Percentiles rank a stretch among this genome's conserved stretches.
Evolutionary conservation across 2,888 invertebrate genomes (phyloP).

Genomic region (Smittia aterrima): DNA sequence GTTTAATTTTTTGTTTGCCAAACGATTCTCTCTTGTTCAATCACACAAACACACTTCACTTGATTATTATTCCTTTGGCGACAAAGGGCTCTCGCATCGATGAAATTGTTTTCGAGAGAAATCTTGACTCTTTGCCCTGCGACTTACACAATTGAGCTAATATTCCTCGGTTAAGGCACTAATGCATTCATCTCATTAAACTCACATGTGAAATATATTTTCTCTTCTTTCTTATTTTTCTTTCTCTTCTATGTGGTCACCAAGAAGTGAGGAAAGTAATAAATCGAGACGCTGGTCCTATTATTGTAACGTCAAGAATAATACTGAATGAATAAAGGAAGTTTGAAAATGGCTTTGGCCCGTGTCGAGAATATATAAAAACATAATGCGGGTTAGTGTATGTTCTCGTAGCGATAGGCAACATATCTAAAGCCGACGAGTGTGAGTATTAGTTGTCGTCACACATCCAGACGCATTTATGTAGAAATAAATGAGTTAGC

Average conservation of each 20-base stretch:
- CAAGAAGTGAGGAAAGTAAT: neutral
- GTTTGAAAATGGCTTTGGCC: constrained; percentile 6
- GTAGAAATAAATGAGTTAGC: constrained; percentile 6
- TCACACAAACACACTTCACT: neutral
- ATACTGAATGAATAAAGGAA: constrained; percentile 27
- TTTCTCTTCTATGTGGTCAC: neutral
- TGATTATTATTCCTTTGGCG: neutral
- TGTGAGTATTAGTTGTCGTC: neutral
- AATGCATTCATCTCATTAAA: neutral
- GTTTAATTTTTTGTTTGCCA: neutral
- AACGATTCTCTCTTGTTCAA: neutral
- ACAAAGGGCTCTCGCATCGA: neutral
- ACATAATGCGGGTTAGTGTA: neutral
- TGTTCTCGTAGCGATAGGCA: neutral
- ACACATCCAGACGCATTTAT: constrained; percentile 9
- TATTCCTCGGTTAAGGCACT: constrained; percentile 8
- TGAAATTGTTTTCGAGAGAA: neutral
- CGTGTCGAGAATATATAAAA: neutral
- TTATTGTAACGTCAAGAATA: constrained; percentile 23
- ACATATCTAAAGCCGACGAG: neutral
- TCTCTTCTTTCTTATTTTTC: constrained; percentile 5
- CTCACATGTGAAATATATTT: neutral
- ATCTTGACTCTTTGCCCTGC: neutral
- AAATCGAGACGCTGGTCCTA: neutral
- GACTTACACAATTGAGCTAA: neutral